phyloP scores from a whole-genome alignment of 2,888 invertebrate genomes.

The Keiferia lycopersicella region DNA sequence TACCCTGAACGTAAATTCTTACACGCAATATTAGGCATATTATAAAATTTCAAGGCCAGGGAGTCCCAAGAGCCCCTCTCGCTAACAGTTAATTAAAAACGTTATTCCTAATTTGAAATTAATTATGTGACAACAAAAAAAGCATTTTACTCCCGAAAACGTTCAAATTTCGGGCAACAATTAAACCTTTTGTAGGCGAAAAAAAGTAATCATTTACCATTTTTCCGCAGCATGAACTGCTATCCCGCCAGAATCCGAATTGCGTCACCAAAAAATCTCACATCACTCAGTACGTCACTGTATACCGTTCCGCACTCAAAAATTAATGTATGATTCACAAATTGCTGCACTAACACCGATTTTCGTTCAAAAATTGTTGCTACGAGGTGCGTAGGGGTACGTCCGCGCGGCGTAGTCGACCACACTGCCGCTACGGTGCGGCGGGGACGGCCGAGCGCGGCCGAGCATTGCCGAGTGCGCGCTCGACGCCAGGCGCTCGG shows the following conservation, averaged over 20 bases:
- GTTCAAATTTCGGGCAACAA: constrained; percentile 29
- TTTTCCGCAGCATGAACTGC: constrained; percentile 67
- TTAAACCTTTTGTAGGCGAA: constrained; percentile 32
- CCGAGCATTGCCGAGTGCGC: constrained; percentile 48
- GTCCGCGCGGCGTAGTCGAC: constrained; percentile 46
- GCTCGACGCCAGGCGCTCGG: constrained; percentile 44
- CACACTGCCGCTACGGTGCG: constrained; percentile 73
- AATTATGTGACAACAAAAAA: constrained; percentile 21
- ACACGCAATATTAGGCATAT: constrained; percentile 35
- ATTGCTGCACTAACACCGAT: constrained; percentile 61
- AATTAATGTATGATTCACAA: constrained; percentile 42
- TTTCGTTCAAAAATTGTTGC: constrained; percentile 36
- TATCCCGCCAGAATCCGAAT: constrained; percentile 40
- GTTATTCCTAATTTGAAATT: background rate
- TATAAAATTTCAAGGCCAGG: constrained; percentile 40
- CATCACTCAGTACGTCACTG: constrained; percentile 58
- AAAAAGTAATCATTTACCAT: constrained; percentile 65
- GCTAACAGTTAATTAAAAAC: constrained; percentile 30
- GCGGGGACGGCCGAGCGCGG: constrained; percentile 52
- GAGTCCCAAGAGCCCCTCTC: constrained; percentile 24
- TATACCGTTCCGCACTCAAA: constrained; percentile 41
- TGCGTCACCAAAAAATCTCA: constrained; percentile 48
- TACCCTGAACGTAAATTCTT: constrained; percentile 33
- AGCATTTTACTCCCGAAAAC: background rate
- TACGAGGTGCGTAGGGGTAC: constrained; percentile 47